Conservation (phyloP, 2,113 vertebrate species). For the Paedocypris sp. region DNA sequence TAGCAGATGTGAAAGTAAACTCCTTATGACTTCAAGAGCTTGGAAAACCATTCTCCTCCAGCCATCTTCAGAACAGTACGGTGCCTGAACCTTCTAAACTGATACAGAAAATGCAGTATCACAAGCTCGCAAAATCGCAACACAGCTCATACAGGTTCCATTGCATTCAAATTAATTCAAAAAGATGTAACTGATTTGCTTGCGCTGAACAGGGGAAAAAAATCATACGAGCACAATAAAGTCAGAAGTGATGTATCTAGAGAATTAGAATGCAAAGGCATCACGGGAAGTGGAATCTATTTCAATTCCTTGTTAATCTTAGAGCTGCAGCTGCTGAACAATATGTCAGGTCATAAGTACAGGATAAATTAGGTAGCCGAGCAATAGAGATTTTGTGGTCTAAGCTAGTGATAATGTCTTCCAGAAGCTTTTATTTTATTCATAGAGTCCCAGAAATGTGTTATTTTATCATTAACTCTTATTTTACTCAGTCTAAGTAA, state of each 20-base stretch:
- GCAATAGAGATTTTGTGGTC: neutral
- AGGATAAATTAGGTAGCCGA: neutral
- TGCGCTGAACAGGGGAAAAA: neutral
- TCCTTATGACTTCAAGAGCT: slow-evolving; percentile 25
- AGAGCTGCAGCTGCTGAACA: neutral
- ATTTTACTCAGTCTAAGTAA: no score
- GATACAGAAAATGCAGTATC: neutral
- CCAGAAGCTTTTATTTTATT: no score
- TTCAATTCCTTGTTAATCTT: neutral
- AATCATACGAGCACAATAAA: neutral
- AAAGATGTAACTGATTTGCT: neutral
- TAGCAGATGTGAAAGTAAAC: slow-evolving; percentile 55
- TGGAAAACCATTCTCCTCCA: slow-evolving; percentile 8
- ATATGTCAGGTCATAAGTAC: neutral
- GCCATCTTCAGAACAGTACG: neutral
- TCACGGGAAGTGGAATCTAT: neutral
- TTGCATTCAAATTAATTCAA: neutral
- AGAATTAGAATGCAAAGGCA: neutral
- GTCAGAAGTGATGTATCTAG: neutral
- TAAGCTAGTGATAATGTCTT: no score
- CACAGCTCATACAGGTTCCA: neutral
- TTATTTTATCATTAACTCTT: no score
- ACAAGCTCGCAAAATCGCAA: no score
- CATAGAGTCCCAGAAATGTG: no score
- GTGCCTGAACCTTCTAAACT: neutral